Evolutionary conservation across 2,113 vertebrate species (phyloP), one percentile per base, ranked within the genome.

Genomic region (Thomomys bottae): DNA sequence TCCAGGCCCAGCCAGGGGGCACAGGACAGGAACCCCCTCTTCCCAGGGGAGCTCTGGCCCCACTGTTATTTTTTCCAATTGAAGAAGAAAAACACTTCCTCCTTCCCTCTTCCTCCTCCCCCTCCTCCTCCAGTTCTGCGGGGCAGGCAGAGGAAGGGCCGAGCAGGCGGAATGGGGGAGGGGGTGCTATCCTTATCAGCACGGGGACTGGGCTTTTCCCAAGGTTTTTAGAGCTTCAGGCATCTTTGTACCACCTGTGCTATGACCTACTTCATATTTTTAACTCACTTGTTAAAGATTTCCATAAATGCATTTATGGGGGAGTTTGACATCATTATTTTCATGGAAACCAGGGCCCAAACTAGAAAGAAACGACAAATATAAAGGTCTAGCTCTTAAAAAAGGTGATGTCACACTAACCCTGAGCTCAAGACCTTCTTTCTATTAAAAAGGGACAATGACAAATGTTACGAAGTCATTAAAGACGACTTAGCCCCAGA

Each of bases 11-110:
- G 54, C 78, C 54, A 17, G 0, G 5, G 6, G 63, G 66, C 18
- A 18, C 24, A 28, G 61, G 83, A 26, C 80, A 36, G 84, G 49
- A 72, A 78, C 45, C 57, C 66, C 89, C 66, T 70, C 73, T 80
- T 72, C 81, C 81, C 72, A 10, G 38, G 18, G 1, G 75, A 49
- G 90, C 77, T 71, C 67, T 5, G 70, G 67, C 86, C 89, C 61
- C 84, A 32, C 72, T 95, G 95, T 94, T 96, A 77, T 94, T 96
- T 94, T 96, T 96, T 96, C 94, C 94, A 92, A 81, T 75, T 81
- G 86, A 89, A 95, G 86, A 96, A 96, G 92, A 88, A 30, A 94
- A 91, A 94, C 78, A 79, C 84, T 96, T 95, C 94, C 95, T 92
- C 90, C 12, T 0, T n/a, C 78, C 64, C 12, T 5, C n/a, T 15